phyloP scores from a whole-genome alignment of 2,888 invertebrate genomes.

The Calameuta idolon region DNA sequence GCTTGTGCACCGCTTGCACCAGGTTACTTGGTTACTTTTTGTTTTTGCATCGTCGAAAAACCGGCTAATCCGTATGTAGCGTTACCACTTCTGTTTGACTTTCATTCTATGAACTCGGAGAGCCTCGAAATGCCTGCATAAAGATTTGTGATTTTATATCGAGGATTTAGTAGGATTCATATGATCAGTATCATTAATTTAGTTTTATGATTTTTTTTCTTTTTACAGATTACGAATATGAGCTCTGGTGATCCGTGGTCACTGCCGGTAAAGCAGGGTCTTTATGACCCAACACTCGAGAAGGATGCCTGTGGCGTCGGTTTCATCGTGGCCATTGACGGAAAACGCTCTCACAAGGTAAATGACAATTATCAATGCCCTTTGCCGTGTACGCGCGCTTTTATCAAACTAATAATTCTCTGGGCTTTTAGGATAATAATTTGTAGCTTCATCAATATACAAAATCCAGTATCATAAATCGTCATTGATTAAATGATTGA shows the following conservation, averaged over 20 bases:
- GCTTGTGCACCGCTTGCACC: neutral
- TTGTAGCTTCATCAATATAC: neutral
- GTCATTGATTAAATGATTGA: neutral
- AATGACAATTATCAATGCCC: constrained; percentile 32
- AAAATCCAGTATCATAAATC: neutral
- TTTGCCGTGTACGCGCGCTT: neutral
- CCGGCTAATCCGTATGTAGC: neutral
- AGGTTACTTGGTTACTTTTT: neutral
- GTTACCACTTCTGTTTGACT: constrained; percentile 1
- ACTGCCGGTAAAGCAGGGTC: constrained; percentile 87
- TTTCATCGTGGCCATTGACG: constrained; percentile 98
- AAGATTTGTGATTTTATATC: neutral
- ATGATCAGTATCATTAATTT: neutral
- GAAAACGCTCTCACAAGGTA: constrained; percentile 90
- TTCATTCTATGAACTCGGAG: constrained; percentile 13
- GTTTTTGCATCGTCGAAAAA: neutral
- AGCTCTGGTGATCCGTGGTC: constrained; percentile 80
- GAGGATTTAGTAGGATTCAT: neutral
- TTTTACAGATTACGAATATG: constrained; percentile 61
- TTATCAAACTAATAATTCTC: neutral
- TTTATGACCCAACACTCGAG: constrained; percentile 96
- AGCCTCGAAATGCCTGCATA: neutral
- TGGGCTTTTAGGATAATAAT: neutral
- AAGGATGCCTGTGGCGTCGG: constrained; percentile 99
- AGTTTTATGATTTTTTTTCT: constrained; percentile 27